phyloP scores from a whole-genome alignment of 2,888 invertebrate species.

The Choristoneura rosaceana region DNA sequence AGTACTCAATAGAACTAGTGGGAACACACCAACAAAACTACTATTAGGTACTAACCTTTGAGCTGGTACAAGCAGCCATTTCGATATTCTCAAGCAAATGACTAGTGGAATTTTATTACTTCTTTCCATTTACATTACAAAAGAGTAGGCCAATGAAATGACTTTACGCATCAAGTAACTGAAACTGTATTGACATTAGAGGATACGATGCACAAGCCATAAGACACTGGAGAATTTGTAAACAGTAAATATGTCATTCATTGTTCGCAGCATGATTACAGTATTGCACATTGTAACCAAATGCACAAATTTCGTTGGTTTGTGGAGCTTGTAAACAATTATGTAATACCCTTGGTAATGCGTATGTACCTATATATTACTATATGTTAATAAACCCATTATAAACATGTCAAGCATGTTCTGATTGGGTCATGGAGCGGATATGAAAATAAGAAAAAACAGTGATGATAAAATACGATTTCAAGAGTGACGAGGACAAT shows the following conservation, averaged over 20 bases:
- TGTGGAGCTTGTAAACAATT: not conserved
- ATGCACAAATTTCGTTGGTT: not conserved
- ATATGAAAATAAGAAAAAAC: too few species aligned
- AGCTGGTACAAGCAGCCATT: slow-evolving; percentile 52
- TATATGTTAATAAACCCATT: too few species aligned
- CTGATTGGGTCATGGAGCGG: too few species aligned
- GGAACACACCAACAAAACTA: too few species aligned
- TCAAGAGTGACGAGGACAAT: too few species aligned
- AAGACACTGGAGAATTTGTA: slow-evolving; percentile 23
- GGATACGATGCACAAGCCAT: not conserved
- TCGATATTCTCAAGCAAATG: slow-evolving; percentile 50
- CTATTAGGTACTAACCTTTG: slow-evolving; percentile 52
- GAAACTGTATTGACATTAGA: slow-evolving; percentile 2
- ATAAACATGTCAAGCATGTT: too few species aligned
- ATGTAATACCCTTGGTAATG: too few species aligned
- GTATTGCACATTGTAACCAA: not conserved
- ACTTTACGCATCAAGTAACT: slow-evolving; percentile 9
- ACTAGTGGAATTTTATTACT: slow-evolving; percentile 35
- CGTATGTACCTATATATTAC: too few species aligned
- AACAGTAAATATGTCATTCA: slow-evolving; percentile 16
- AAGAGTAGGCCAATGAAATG: not conserved
- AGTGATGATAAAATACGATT: too few species aligned
- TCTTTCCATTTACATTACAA: slow-evolving; percentile 15
- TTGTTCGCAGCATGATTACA: not conserved
- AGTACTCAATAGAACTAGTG: too few species aligned